Evolutionary conservation across 1,140 invertebrate species (phyloP).

Genomic region (honey bee (Apis mellifera)): DNA sequence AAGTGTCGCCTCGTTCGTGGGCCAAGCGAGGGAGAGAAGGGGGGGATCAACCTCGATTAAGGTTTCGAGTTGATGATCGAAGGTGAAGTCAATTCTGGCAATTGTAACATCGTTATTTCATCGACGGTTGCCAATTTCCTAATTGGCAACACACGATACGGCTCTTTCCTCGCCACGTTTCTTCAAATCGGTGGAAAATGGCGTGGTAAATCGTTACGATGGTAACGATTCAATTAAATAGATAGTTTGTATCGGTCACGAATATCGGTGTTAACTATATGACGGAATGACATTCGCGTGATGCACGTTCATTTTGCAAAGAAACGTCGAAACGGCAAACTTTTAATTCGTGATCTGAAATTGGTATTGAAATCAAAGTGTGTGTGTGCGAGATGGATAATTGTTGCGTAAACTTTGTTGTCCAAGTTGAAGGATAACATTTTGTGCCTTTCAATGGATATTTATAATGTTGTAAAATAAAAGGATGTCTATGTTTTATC

Average conservation of each 20-base stretch:
- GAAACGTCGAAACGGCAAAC: neutral
- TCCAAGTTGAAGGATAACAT: no score
- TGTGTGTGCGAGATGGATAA: no score
- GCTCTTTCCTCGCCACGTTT: neutral
- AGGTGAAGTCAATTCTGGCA: slow-evolving; percentile 64
- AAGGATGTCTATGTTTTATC: no score
- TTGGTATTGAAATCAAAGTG: no score
- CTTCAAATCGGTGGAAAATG: neutral
- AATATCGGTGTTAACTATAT: neutral
- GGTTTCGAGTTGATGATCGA: slow-evolving; percentile 38
- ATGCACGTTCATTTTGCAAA: neutral
- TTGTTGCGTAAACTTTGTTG: no score
- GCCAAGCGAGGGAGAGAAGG: slow-evolving; percentile 8
- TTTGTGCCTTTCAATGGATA: no score
- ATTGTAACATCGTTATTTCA: slow-evolving; percentile 65
- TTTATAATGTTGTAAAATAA: no score
- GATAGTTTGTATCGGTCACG: neutral
- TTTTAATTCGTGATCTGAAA: no score
- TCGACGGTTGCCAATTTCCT: slow-evolving; percentile 47
- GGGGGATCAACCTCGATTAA: slow-evolving; percentile 41
- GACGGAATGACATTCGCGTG: neutral
- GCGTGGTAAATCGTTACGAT: no score
- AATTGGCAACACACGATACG: slow-evolving; percentile 23
- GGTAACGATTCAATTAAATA: neutral
- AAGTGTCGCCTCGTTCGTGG: slow-evolving; percentile 34